Conservation (phyloP, 2,113 vertebrate species). For the Chitala chitala region DNA sequence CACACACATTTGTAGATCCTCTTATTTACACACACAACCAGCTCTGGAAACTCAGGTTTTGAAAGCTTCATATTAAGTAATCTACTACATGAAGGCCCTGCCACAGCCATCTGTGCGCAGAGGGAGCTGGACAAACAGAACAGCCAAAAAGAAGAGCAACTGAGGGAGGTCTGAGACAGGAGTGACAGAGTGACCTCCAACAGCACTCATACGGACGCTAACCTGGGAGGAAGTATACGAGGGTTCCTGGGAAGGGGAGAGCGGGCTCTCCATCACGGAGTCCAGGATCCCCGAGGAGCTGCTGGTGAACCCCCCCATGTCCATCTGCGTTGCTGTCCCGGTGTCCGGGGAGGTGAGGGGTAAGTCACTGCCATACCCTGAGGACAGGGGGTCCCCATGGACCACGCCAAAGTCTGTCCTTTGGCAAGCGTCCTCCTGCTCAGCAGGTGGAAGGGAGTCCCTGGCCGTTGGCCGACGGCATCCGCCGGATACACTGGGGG, state of each 20-base stretch:
- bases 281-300: conserved; percentile 65
- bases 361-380: conserved; percentile 66
- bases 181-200: too few species aligned
- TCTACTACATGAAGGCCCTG: too few species aligned
- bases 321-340: conserved; percentile 52
- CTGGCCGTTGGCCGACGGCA: not conserved
- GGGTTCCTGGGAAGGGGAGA: conserved; percentile 42
- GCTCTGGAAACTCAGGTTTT: too few species aligned
- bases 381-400: conserved; percentile 47
- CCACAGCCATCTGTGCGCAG: too few species aligned
- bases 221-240: conserved; percentile 53
- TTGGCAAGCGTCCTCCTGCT: conserved; percentile 20
- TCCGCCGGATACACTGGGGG: too few species aligned
- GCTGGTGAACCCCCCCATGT: conserved; percentile 57
- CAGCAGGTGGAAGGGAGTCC: not conserved
- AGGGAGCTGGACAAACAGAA: too few species aligned
- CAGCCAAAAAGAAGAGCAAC: too few species aligned
- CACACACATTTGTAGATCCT: too few species aligned
- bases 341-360: conserved; percentile 63
- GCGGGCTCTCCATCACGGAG: conserved; percentile 54
- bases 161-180: too few species aligned
- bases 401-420: conserved; percentile 36
- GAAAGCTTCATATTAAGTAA: too few species aligned
- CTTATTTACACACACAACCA: too few species aligned
- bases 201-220: conserved; percentile 29